Base-by-base conservation (phyloP, 2,888 invertebrate genomes). In the Peribatodes rhomboidaria region DNA sequence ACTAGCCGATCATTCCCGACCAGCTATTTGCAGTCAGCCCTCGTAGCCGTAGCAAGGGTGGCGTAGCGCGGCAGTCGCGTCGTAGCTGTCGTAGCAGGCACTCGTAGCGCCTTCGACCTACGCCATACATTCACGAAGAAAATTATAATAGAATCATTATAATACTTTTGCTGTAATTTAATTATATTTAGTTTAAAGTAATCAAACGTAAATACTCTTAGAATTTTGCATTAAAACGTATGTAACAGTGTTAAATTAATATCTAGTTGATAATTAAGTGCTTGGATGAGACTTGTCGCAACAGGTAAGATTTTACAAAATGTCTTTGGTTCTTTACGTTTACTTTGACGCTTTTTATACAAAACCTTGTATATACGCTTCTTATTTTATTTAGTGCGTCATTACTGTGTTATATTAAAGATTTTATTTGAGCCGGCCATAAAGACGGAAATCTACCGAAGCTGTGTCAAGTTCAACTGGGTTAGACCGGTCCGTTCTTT, bases 21-120 rank as follows among this genome's bases (percentile, higher is more conserved):
- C 72, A 76, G 77, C 77, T 84, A 84, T 87, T 85, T 81, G 76
- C 81, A 83, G 82, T 82, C 78, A 75, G 71, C 66, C 68, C 67
- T 74, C 74, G 76, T 63, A 71, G 70, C 72, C 83, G 81, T 78
- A 77, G 81, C 80, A 50, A 18, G 11, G 74, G 77, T 77, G 75
- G 80, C 85, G 89, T 88, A 89, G 88, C 86, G 72, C 82, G 84
- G 84, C 85, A 92, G 92, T 92, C 83, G 86, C 81, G 81, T 80
- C 87, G 90, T 85, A 84, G 84, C 81, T 62, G 65, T 76, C 86
- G 89, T 87, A 87, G 73, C 60, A 44, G 55, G 33, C 49, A 60
- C 42, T 60, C 68, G 71, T 71, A 73, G 71, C 55, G 59, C 61
- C 71, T 73, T 68, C 73, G 68, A 68, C 60, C 49, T 62, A 54